Evolutionary conservation across 2,888 invertebrate species (phyloP), one percentile per base, ranked within the genome.

Genomic region (Caradrina clavipalpis): DNA sequence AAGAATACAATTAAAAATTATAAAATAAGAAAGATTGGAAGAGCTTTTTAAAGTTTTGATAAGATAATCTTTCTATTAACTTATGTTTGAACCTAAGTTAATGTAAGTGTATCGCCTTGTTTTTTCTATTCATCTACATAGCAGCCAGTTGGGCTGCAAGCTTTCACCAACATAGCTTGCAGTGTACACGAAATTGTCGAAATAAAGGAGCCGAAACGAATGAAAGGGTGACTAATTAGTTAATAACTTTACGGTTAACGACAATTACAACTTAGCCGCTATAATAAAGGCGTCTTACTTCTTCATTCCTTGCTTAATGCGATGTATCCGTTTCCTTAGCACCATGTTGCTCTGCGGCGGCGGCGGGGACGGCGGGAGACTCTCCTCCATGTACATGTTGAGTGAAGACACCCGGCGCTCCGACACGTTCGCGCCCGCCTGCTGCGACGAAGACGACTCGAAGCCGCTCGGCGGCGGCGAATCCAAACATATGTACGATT

Each of bases 221-320:
- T 45, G 11, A 45, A 17, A 1, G 45, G 17, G 17, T 5, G 45
- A 45, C 39, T 26, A 26, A 39, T 8, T 39, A 39, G 13, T 13
- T 39, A 39, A 39, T 13, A 39, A 39, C 45, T 45, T 45, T 15
- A 45, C 17, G 1, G 45, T 5, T 17, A 45, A 45, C 45, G 45
- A 17, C 45, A 15, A 45, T 45, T 45, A 45, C 45, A 15, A 45
- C 15, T 45, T 17, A 45, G 45, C 45, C 15, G 5, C 45, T 17
- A 1, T 45, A 45, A 5, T 45, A n/a, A 22, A 2, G 19, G 17
- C 10, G 42, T n/a, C 91, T 89, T 85, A 97, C 96, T 97, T 97
- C 91, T 98, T 98, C 98, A 98, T 98, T 79, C 98, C 98, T 91
- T 98, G 98, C 88, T 98, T 98, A 83, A 98, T 98, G 92, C 98